Evolutionary conservation across 2,113 vertebrate species (phyloP).

Genomic region (Paradoxurus hermaphroditus): DNA sequence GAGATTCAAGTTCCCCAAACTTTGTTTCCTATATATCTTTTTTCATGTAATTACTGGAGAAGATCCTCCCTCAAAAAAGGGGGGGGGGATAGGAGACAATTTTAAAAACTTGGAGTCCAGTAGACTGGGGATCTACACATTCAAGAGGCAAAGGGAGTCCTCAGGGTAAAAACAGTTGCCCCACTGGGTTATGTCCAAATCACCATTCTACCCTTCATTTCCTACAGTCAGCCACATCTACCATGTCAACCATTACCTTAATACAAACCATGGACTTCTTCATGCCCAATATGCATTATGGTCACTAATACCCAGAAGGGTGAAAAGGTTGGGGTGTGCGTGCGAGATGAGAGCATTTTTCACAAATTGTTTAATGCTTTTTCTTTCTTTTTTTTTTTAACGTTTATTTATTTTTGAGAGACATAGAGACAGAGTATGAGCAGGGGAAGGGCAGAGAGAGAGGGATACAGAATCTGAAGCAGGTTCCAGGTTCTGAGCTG

Average conservation of each 20-base stretch:
- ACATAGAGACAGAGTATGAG: too few species aligned
- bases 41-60: not conserved
- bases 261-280: not conserved
- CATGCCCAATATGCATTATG: not conserved
- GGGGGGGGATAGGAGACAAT: fast-evolving
- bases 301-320: not conserved
- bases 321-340: not conserved
- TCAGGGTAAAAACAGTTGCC: not conserved
- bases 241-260: not conserved
- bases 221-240: not conserved
- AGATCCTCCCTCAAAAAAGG: not conserved
- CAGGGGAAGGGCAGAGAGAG: too few species aligned
- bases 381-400: too few species aligned
- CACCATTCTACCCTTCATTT: not conserved
- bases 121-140: not conserved
- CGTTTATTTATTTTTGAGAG: too few species aligned
- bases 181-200: not conserved
- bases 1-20: not conserved
- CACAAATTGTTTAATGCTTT: not conserved
- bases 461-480: too few species aligned
- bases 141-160: not conserved
- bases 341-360: not conserved
- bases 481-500: too few species aligned
- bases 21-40: not conserved
- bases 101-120: not conserved